Evolutionary conservation across 2,113 vertebrate genomes (phyloP).

Genomic region (Eptatretus burgeri): DNA sequence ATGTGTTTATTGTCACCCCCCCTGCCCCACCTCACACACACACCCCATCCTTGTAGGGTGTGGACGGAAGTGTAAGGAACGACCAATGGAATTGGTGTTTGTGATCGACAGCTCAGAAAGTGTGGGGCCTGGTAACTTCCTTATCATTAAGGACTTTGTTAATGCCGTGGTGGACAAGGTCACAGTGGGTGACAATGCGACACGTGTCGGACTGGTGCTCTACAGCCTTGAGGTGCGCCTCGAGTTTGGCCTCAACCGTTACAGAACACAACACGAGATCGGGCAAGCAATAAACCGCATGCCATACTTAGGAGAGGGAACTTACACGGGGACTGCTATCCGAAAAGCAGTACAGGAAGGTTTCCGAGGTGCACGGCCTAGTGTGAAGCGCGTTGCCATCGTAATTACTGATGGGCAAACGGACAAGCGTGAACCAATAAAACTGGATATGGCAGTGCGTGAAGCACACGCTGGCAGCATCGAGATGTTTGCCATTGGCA

Average conservation of each 20-base stretch:
- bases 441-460: conserved; percentile 37
- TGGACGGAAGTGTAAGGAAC: conserved; percentile 55
- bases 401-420: conserved; percentile 55
- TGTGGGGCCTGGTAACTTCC: conserved; percentile 58
- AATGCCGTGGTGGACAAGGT: conserved; percentile 43
- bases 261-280: conserved; percentile 31
- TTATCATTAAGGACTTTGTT: conserved; percentile 65
- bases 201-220: conserved; percentile 44
- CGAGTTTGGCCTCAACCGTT: conserved; percentile 37
- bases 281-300: conserved; percentile 44
- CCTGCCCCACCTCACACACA: too few relatives aligned
- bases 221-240: conserved; percentile 47
- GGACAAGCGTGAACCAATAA: conserved; percentile 44
- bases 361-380: conserved; percentile 30
- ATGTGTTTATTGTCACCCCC: too few relatives aligned
- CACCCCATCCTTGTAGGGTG: conserved; percentile 34
- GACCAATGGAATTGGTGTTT: conserved; percentile 67
- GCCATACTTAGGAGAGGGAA: conserved; percentile 54
- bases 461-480: conserved; percentile 53
- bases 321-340: conserved; percentile 51
- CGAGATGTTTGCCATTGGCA: conserved; percentile 59
- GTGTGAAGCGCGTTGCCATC: conserved; percentile 45
- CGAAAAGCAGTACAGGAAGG: conserved; percentile 47
- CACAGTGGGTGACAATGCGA: conserved; percentile 43
- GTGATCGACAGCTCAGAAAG: conserved; percentile 76